Evolutionary conservation across 2,797 vertebrate genomes (phyloP).

Genomic region (Rhodeus uyekii): DNA sequence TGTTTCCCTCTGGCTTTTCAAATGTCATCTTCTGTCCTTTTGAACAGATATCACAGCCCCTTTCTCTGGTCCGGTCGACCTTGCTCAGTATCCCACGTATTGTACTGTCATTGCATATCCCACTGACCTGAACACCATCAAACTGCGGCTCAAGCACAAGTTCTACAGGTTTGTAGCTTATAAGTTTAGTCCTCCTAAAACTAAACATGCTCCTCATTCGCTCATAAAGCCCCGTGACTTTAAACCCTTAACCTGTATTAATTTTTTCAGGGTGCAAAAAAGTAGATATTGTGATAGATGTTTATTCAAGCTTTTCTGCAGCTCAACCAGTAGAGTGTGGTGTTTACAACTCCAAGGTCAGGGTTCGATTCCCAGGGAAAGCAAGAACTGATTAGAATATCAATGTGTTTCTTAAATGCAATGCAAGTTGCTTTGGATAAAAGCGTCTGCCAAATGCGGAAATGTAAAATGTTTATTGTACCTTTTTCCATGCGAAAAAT

Average conservation of each 20-base stretch:
- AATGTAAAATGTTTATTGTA: not conserved
- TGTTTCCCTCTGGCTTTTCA: not conserved
- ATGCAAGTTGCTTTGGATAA: too few species aligned
- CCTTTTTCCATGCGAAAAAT: not conserved
- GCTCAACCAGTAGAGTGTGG: too few species aligned
- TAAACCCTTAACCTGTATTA: too few species aligned
- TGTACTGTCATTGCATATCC: slow-evolving; percentile 93
- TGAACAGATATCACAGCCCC: slow-evolving; percentile 87
- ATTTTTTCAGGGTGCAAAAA: not conserved
- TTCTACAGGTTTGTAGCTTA: slow-evolving; percentile 89
- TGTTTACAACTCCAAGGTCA: too few species aligned
- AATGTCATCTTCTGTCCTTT: slow-evolving; percentile 11
- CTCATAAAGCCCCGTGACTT: not conserved
- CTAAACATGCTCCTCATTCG: not conserved
- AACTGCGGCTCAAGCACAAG: slow-evolving; percentile 86
- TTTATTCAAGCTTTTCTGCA: too few species aligned
- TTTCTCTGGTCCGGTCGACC: slow-evolving; percentile 93
- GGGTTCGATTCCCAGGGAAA: too few species aligned
- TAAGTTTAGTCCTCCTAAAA: not conserved
- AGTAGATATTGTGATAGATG: not conserved
- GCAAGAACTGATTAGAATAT: too few species aligned
- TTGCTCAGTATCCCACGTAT: slow-evolving; percentile 91
- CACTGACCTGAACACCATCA: slow-evolving; percentile 93
- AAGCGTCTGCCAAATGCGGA: too few species aligned
- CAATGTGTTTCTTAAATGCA: too few species aligned